Conservation (phyloP, 2,113 vertebrate species). For the Tupaia tana region DNA sequence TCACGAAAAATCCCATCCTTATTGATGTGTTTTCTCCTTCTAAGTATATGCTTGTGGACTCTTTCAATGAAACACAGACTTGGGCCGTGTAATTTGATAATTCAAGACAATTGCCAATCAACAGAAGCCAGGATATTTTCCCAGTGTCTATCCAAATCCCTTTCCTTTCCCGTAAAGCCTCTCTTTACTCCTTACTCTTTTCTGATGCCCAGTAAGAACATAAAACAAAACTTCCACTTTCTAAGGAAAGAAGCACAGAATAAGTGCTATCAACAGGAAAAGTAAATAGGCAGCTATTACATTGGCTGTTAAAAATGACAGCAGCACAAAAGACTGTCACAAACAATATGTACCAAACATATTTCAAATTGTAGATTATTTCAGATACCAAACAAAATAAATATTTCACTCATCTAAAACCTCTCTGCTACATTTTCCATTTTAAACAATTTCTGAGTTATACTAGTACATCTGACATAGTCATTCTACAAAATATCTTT, state of each 20-base stretch:
- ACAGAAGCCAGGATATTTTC: background rate
- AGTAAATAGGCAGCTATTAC: background rate
- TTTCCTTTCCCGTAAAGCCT: background rate
- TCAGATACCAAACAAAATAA: conserved; percentile 43
- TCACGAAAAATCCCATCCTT: background rate
- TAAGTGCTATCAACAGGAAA: conserved; percentile 20
- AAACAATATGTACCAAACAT: background rate
- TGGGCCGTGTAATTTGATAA: background rate
- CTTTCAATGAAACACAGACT: background rate
- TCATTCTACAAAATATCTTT: background rate
- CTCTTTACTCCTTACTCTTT: conserved; percentile 59
- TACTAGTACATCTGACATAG: background rate
- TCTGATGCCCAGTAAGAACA: conserved; percentile 50
- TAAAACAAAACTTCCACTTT: conserved; percentile 1
- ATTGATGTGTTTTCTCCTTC: background rate
- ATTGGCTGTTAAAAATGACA: background rate
- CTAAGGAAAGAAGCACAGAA: background rate
- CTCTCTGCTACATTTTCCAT: background rate
- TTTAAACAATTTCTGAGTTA: conserved; percentile 30
- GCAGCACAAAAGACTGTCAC: background rate
- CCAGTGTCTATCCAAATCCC: background rate
- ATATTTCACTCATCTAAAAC: background rate
- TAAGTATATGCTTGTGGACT: background rate
- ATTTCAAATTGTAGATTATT: conserved; percentile 6
- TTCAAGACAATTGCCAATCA: background rate